phyloP scores from a whole-genome alignment of 2,888 invertebrate genomes.

The Ochropleura leucogaster region DNA sequence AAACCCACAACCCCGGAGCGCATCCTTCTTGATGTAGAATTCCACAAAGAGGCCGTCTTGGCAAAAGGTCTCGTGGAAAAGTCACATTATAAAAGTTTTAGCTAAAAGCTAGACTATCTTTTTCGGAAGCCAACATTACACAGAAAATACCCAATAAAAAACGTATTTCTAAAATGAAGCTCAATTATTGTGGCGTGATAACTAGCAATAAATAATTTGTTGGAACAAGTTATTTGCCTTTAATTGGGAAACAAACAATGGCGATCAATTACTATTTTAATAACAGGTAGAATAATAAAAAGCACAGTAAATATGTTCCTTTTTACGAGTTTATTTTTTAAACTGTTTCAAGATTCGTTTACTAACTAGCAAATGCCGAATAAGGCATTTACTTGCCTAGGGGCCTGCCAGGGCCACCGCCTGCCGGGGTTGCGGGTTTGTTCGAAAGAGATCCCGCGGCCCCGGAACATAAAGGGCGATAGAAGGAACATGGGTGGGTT shows the following conservation, averaged over 20 bases:
- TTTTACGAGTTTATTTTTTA: constrained; percentile 12
- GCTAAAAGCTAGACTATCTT: not conserved
- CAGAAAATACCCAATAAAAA: not conserved
- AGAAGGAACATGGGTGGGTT: too few relatives aligned
- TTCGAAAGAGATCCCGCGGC: too few relatives aligned
- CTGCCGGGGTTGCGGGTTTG: too few relatives aligned
- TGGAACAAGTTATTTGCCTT: constrained; percentile 25
- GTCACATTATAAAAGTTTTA: not conserved
- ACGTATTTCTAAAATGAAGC: not conserved
- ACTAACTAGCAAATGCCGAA: not conserved
- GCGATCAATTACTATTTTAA: constrained; percentile 2
- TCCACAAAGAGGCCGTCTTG: not conserved
- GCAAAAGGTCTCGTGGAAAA: not conserved
- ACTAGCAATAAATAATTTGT: constrained; percentile 16
- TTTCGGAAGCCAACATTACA: too few relatives aligned
- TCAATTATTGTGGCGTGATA: constrained; percentile 22
- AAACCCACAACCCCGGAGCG: too few relatives aligned
- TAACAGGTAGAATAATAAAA: not conserved
- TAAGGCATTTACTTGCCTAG: not conserved
- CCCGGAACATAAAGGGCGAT: too few relatives aligned
- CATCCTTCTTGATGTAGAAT: too few relatives aligned
- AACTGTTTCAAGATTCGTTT: not conserved
- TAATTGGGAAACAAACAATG: constrained; percentile 33
- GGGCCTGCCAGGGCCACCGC: too few relatives aligned
- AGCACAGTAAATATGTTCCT: not conserved